Evolutionary conservation across 1,140 invertebrate genomes (phyloP).

Genomic region (Drosophila sechellia): DNA sequence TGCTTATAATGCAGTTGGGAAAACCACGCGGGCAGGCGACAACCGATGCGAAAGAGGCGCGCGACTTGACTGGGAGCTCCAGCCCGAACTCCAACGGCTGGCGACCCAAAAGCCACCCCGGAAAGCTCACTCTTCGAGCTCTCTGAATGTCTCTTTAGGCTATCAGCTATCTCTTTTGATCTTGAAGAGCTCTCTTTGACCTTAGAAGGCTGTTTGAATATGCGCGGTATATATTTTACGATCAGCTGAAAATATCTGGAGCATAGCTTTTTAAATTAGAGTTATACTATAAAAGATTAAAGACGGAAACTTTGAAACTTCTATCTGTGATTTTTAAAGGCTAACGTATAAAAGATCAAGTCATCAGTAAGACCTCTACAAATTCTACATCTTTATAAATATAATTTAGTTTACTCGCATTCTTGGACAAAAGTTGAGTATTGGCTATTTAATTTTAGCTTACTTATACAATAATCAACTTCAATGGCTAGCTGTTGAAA

Average conservation of each 20-base stretch:
- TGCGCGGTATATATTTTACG: slow-evolving; percentile 48
- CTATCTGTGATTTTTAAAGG: neutral
- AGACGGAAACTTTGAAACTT: neutral
- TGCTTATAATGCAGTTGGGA: slow-evolving; percentile 10
- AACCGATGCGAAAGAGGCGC: slow-evolving; percentile 43
- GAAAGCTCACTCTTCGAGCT: slow-evolving; percentile 26
- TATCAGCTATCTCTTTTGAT: slow-evolving; percentile 11
- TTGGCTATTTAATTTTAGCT: neutral
- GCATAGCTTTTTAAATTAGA: neutral
- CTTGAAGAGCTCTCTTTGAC: slow-evolving; percentile 4
- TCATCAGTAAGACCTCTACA: neutral
- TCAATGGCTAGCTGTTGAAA: neutral
- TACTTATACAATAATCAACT: slow-evolving; percentile 2
- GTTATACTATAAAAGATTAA: neutral
- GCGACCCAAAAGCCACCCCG: slow-evolving; percentile 2
- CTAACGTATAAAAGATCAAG: neutral
- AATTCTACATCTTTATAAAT: neutral
- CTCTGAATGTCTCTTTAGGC: neutral
- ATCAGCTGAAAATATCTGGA: slow-evolving; percentile 35
- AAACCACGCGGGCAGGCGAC: slow-evolving; percentile 11
- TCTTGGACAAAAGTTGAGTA: neutral
- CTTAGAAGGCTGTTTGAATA: slow-evolving; percentile 47
- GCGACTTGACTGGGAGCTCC: slow-evolving; percentile 43
- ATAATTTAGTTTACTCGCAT: neutral
- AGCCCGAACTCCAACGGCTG: slow-evolving; percentile 31